Base-by-base conservation (phyloP, 2,888 invertebrate genomes). In the Caradrina kadenii region DNA sequence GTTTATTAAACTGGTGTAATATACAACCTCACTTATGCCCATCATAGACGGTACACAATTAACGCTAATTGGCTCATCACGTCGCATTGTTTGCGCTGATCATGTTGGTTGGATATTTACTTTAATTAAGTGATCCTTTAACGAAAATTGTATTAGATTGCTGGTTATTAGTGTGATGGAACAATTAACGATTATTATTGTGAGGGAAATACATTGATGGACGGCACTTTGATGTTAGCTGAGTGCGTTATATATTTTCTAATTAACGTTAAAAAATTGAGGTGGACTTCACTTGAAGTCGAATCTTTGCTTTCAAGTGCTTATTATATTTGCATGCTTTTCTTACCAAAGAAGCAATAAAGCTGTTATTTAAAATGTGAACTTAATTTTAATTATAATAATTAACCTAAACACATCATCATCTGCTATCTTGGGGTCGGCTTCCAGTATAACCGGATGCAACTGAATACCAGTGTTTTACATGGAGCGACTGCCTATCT, bases 31-130 rank as follows among this genome's bases (percentile, higher is more conserved):
- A 45, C 52, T 61, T 66, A 73, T 21, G 17, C 2, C 63, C 61
- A 39, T 60, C 50, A 58, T 64, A 49, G 60, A 55, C 53, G 54
- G 50, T 48, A 58, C 50, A 63, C 77, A 78, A 80, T 78, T 80
- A 80, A 39, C n/a, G 53, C 45, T 78, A 80, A 78, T 78, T 66
- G 81, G 59, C 26, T 70, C 58, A 64, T 69, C 76, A 63, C 54
- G 22, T 59, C 56, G 49, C 48, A 60, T 59, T 71, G 81, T 80
- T 55, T 56, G 60, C 48, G 21, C 15, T 76, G 69, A 49, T 70
- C 59, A 49, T 76, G 52, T 64, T 45, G 39, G 61, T 54, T 26
- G 19, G 13, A 52, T 76, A 50, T 68, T 19, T 65, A 80, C 62
- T 45, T 58, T 65, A 60, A 77, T 76, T 69, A 70, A 69, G 56